Evolutionary conservation across 2,888 invertebrate species (phyloP).

Genomic region (Synanthedon andrenaeformis): DNA sequence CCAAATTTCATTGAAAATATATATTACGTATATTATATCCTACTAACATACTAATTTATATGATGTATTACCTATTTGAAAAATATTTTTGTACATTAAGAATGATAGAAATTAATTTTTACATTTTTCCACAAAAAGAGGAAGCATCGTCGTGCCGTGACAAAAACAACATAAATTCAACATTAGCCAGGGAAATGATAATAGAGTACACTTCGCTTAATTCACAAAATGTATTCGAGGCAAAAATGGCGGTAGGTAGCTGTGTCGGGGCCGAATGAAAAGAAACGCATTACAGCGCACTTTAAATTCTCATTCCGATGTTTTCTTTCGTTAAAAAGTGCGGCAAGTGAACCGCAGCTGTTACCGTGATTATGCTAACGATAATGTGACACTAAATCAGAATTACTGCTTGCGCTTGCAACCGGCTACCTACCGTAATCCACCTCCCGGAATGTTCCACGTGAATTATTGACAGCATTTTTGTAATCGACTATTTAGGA

Average conservation of each 20-base stretch:
- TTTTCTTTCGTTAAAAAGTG: constrained; percentile 15
- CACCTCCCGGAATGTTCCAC: constrained; percentile 8
- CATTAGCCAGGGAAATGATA: not conserved
- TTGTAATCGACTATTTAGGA: constrained; percentile 1
- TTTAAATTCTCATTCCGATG: constrained; percentile 26
- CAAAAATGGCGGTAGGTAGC: not conserved
- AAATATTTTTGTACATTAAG: too few species aligned
- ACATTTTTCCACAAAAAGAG: not conserved
- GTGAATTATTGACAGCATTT: constrained; percentile 2
- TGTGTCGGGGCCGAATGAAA: constrained; percentile 14
- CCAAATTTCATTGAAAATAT: too few species aligned
- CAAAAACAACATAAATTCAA: not conserved
- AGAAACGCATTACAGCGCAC: constrained; percentile 24
- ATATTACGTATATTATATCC: too few species aligned
- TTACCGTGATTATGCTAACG: constrained; percentile 39
- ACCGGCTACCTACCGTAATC: constrained; percentile 3
- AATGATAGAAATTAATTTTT: too few species aligned
- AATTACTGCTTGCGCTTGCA: constrained; percentile 15
- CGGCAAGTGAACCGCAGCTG: constrained; percentile 21
- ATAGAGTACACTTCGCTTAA: not conserved
- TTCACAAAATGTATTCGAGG: not conserved
- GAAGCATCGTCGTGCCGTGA: not conserved
- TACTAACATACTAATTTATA: too few species aligned
- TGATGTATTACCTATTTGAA: too few species aligned
- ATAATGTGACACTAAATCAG: constrained; percentile 32